Base-by-base conservation (phyloP, 2,797 vertebrate genomes). In the Microchirus variegatus region DNA sequence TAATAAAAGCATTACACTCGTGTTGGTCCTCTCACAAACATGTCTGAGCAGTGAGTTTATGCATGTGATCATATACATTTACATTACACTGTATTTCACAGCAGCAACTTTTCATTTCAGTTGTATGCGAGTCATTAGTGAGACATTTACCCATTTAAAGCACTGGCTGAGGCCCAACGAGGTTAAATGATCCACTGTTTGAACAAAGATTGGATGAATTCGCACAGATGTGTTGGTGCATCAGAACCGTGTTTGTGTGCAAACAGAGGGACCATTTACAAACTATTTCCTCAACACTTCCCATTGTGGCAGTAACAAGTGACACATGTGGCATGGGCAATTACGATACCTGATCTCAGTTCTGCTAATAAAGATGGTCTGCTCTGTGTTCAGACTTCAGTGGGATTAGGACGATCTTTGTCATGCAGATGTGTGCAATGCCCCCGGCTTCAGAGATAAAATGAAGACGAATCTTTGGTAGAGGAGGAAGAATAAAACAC, bases 391-490 rank as follows among this genome's bases (percentile, higher is more conserved):
- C 77, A 74, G 78, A 87, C 84, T 81, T 88, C 82, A 83, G 77
- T 73, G 73, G 81, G 84, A 89, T 89, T 81, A 86, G 78, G 68
- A 63, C 78, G 74, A 79, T 87, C 86, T 89, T 87, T 87, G 86
- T 89, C 82, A 87, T 85, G 87, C 71, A 88, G 86, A 91, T 90
- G 67, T 85, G 63, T 22, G 56, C 72, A 79, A 78, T 68, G 82
- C 87, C 88, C 75, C 73, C 16, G 80, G 84, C 78, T 58, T 80
- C 67, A 8, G 53, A 75, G 77, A 85, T 87, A 78, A 90, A 84
- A 87, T 80, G 82, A 85, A 86, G 80, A 82, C 11, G 66, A 85
- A 81, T 72, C 78, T 64, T 79, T 74, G 71, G 77, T 52, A 49
- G 75, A 73, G 69, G 72, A 66, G 71, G 81, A 75, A 75, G 70